Base-by-base conservation (phyloP, 2,888 invertebrate genomes). In the Lomographa bimaculata region DNA sequence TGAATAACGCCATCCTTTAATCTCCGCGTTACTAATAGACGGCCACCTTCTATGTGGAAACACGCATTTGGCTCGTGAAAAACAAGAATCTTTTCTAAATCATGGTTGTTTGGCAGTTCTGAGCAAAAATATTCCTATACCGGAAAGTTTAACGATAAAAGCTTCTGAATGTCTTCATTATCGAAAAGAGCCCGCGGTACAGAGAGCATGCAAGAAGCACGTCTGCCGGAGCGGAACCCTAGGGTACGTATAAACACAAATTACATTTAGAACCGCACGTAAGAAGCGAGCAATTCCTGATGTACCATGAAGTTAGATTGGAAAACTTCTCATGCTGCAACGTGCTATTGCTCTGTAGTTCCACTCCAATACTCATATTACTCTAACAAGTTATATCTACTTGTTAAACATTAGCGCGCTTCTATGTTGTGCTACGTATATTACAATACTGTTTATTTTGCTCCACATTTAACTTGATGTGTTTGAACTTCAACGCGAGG, bases 301-400 rank as follows among this genome's bases (percentile, higher is more conserved):
- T 75, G 68, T 71, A 72, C 67, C 70, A 64, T 77, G 69, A 79
- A 82, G 79, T 81, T 82, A 81, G 71, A 82, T 82, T 81, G 79
- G 82, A 81, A 81, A 81, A 82, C 76, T 82, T 82, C 63, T 59
- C 61, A 56, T 54, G 55, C 54, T 70, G 73, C 73, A 76, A 66
- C 69, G 71, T 71, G 65, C 68, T 67, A 62, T 70, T 71, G 60
- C 71, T 65, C 66, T 68, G 63, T 63, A 66, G 67, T 68, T 68
- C 60, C 57, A 57, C 52, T 60, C 54, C 60, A 67, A 62, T 61
- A 60, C 64, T 65, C 59, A 64, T 64, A 65, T 60, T 67, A 60
- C 52, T 54, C 50, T 56, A 50, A 57, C 55, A 45, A 57, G 42
- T 50, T 43, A 50, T 46, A 45, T 54, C 43, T 52, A 35, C 42